phyloP scores from a whole-genome alignment of 1,140 invertebrate species.

The Chironomus tepperi region DNA sequence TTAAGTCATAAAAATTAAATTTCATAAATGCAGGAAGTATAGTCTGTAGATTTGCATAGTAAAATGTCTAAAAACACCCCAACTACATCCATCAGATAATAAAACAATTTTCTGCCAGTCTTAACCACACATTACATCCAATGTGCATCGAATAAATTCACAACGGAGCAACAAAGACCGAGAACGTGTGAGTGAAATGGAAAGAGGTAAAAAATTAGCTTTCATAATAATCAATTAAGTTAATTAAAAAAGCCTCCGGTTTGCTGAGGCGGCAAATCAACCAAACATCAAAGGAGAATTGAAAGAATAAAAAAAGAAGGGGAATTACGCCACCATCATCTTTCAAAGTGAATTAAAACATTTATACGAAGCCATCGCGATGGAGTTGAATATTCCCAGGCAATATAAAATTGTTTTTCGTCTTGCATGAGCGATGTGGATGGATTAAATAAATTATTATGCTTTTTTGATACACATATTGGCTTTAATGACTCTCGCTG shows the following conservation, averaged over 20 bases:
- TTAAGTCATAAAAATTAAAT: no score
- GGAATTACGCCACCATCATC: neutral
- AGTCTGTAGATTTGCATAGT: no score
- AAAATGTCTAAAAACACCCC: no score
- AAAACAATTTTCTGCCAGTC: no score
- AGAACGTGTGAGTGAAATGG: neutral
- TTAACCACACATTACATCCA: no score
- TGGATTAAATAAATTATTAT: no score
- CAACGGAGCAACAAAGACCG: neutral
- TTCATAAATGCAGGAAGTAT: no score
- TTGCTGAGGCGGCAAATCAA: slow-evolving; percentile 16
- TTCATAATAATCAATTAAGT: slow-evolving; percentile 23
- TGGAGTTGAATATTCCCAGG: neutral
- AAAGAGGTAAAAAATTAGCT: slow-evolving; percentile 8
- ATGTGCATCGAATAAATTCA: neutral
- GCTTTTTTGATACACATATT: no score
- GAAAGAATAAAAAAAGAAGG: neutral
- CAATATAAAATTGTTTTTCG: no score
- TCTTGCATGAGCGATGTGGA: no score
- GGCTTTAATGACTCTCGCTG: no score
- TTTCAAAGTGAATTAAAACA: slow-evolving; percentile 14
- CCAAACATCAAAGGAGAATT: slow-evolving; percentile 16
- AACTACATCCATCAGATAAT: no score
- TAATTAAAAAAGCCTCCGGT: slow-evolving; percentile 24
- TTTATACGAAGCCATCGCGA: slow-evolving; percentile 12